Percentiles rank a stretch among this genome's conserved stretches.
Conservation (phyloP, 2,888 invertebrate genomes). For the Sphinx pinastri region DNA sequence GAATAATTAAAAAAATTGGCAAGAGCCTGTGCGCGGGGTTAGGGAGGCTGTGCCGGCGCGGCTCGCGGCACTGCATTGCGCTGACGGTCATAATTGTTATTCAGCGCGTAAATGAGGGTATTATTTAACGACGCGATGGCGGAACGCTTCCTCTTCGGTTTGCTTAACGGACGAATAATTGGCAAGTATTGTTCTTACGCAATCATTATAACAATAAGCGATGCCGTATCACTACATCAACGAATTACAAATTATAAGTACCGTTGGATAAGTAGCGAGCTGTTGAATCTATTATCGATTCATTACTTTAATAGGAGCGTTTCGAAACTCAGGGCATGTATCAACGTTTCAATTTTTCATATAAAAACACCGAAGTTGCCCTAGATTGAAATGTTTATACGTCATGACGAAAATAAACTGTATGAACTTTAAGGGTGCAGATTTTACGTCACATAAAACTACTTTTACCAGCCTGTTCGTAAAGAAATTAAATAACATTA, state of each 20-base stretch:
- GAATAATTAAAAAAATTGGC: constrained; percentile 70
- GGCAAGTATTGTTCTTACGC: not conserved
- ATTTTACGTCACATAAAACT: too few relatives aligned
- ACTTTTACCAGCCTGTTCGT: too few relatives aligned
- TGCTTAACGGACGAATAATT: constrained; percentile 2
- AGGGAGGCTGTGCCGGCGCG: not conserved
- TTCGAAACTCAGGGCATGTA: not conserved
- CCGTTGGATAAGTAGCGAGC: too few relatives aligned
- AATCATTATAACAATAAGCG: not conserved
- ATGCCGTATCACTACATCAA: not conserved
- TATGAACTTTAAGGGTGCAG: too few relatives aligned
- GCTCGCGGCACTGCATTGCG: constrained; percentile 61
- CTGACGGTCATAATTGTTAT: constrained; percentile 52
- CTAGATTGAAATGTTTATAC: too few relatives aligned
- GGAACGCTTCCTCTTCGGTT: not conserved
- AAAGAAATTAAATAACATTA: not conserved
- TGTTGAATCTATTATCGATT: too few relatives aligned
- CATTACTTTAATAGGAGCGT: too few relatives aligned
- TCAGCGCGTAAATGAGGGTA: constrained; percentile 50
- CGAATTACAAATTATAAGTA: not conserved
- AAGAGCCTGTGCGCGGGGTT: constrained; percentile 38
- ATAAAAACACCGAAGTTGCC: too few relatives aligned
- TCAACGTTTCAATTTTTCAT: too few relatives aligned
- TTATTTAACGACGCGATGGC: constrained; percentile 39
- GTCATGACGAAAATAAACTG: too few relatives aligned